Evolutionary conservation across 2,888 invertebrate genomes (phyloP).

Genomic region (Melolontha melolontha): DNA sequence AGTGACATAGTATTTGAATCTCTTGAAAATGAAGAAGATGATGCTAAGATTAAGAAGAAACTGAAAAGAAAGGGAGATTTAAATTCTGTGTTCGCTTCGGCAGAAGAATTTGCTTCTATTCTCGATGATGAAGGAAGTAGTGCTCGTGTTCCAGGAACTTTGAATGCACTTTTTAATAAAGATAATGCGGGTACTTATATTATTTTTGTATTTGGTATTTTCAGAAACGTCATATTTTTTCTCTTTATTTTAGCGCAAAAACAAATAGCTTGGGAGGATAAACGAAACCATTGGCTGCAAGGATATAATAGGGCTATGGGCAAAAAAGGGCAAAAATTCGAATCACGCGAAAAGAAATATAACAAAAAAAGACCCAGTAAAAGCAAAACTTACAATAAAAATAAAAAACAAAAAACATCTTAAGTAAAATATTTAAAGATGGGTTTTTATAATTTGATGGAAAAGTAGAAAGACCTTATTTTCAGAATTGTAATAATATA

Average conservation of each 20-base stretch:
- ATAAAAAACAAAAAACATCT: conserved; percentile 30
- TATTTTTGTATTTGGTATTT: conserved; percentile 42
- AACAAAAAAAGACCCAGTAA: conserved; percentile 33
- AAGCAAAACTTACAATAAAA: conserved; percentile 35
- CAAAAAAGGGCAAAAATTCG: conserved; percentile 41
- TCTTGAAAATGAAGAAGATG: conserved; percentile 56
- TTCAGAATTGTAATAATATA: background rate
- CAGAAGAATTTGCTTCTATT: conserved; percentile 89
- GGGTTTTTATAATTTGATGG: too few relatives aligned
- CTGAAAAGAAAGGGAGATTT: conserved; percentile 64
- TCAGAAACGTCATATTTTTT: conserved; percentile 28
- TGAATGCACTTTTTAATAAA: conserved; percentile 77
- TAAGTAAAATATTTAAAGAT: too few relatives aligned
- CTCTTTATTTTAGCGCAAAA: conserved; percentile 67
- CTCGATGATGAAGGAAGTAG: conserved; percentile 85
- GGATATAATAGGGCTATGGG: conserved; percentile 67
- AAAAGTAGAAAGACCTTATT: background rate
- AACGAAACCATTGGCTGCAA: conserved; percentile 73
- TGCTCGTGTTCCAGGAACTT: conserved; percentile 71
- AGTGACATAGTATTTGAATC: conserved; percentile 64
- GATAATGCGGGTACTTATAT: conserved; percentile 77
- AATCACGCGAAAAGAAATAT: conserved; percentile 4
- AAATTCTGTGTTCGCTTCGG: conserved; percentile 81
- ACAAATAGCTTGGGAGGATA: conserved; percentile 86
- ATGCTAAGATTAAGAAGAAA: conserved; percentile 48